Conservation (phyloP, 2,888 invertebrate species). For the Muschampia plurimacula region DNA sequence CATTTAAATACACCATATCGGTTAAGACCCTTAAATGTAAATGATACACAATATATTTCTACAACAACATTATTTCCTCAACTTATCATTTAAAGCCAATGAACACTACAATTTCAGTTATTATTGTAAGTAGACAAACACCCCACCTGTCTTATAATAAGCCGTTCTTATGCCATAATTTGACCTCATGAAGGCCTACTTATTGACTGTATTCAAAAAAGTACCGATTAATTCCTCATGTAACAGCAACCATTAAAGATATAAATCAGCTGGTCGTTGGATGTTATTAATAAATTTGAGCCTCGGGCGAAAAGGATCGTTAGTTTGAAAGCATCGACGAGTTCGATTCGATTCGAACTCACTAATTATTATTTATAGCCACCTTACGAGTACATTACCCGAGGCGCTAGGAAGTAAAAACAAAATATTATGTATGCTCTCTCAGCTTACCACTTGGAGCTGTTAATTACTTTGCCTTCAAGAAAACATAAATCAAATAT, state of each 20-base stretch:
- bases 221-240: conserved; percentile 31
- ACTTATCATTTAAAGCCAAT: conserved; percentile 3
- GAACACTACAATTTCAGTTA: conserved; percentile 13
- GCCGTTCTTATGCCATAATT: conserved; percentile 12
- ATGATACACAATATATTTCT: not conserved
- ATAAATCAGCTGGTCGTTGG: conserved; percentile 63
- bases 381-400: conserved; percentile 58
- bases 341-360: conserved; percentile 69
- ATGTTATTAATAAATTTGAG: conserved; percentile 70
- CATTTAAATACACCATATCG: too few species aligned
- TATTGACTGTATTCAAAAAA: conserved; percentile 11
- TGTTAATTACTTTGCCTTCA: conserved; percentile 44
- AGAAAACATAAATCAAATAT: conserved; percentile 35
- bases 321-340: conserved; percentile 62
- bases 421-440: conserved; percentile 42
- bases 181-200: conserved; percentile 12
- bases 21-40: not conserved
- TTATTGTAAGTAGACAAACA: conserved; percentile 16
- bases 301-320: conserved; percentile 66
- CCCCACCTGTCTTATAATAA: conserved; percentile 13
- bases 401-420: conserved; percentile 58
- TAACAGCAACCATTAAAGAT: conserved; percentile 52
- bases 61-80: not conserved
- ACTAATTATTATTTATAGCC: conserved; percentile 75
- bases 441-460: conserved; percentile 19